phyloP scores from a whole-genome alignment of 2,113 vertebrate genomes.

The Dicentrarchus labrax region DNA sequence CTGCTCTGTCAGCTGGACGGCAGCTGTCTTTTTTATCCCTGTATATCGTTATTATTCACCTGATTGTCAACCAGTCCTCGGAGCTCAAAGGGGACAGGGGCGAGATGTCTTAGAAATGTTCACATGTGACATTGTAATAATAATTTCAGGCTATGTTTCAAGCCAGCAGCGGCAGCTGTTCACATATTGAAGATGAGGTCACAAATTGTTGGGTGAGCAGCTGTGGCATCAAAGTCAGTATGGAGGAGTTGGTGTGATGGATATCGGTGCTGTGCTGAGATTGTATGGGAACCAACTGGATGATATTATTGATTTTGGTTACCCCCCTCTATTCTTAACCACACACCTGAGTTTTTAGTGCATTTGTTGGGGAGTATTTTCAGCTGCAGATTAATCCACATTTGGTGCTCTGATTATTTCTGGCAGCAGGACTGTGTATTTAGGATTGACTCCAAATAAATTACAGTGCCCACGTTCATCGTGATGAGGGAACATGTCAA shows the following conservation, averaged over 20 bases:
- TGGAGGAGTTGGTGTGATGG: not conserved
- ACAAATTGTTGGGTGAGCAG: conserved; percentile 27
- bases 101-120: not conserved
- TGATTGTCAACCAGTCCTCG: not conserved
- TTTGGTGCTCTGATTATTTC: not conserved
- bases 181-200: conserved; percentile 13
- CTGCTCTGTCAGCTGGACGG: conserved; percentile 18
- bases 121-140: not conserved
- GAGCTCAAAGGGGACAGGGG: conserved; percentile 7
- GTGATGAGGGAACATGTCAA: no score
- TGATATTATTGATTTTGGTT: not conserved
- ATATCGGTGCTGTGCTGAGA: no score
- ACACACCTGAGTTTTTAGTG: no score
- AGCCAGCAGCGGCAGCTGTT: conserved; percentile 29
- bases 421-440: not conserved
- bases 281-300: not conserved
- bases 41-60: conserved; percentile 1
- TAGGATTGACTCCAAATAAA: no score
- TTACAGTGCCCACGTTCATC: no score
- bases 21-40: conserved; percentile 7
- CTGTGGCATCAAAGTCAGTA: conserved; percentile 26
- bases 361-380: not conserved
- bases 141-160: not conserved
- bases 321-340: not conserved
- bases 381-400: not conserved